Percentiles rank a stretch among this genome's conserved stretches.
These are phyloP conservation scores for Clostera curtula DNA, from an alignment of 2,888 invertebrate species.

Conservation along the genomic window DNA sequence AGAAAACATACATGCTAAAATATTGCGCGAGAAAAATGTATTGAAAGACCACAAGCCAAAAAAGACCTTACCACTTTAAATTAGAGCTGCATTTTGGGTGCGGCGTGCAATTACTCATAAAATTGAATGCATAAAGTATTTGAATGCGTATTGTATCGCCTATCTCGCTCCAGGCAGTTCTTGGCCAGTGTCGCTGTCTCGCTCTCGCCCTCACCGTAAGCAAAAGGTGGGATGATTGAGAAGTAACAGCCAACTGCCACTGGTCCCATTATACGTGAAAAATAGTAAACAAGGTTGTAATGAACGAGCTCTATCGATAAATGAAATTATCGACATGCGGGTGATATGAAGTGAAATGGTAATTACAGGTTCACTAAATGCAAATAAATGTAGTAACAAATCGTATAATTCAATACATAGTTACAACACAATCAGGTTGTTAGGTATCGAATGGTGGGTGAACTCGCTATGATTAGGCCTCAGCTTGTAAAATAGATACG, in stretches of 20 bases:
- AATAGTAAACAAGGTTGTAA: conserved; percentile 49
- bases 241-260: conserved; percentile 72
- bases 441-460: no score
- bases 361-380: no score
- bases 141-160: conserved; percentile 50
- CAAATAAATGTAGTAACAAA: no score
- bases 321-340: no score
- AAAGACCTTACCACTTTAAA: conserved; percentile 23
- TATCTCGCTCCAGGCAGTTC: conserved; percentile 30
- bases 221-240: conserved; percentile 72
- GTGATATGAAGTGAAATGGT: no score
- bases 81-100: no score
- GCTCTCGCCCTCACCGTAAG: conserved; percentile 49
- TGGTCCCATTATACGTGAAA: conserved; percentile 66
- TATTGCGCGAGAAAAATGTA: conserved; percentile 49
- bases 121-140: conserved; percentile 47
- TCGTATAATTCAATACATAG: no score
- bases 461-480: no score
- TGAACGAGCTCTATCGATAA: conserved; percentile 12
- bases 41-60: conserved; percentile 14
- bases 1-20: conserved; percentile 74
- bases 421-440: no score
- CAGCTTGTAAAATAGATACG: no score
- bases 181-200: conserved; percentile 24
- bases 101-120: no score